Evolutionary conservation across 2,888 invertebrate genomes (phyloP), one percentile per base, ranked within the genome.

Genomic region (Sabatieria punctata): DNA sequence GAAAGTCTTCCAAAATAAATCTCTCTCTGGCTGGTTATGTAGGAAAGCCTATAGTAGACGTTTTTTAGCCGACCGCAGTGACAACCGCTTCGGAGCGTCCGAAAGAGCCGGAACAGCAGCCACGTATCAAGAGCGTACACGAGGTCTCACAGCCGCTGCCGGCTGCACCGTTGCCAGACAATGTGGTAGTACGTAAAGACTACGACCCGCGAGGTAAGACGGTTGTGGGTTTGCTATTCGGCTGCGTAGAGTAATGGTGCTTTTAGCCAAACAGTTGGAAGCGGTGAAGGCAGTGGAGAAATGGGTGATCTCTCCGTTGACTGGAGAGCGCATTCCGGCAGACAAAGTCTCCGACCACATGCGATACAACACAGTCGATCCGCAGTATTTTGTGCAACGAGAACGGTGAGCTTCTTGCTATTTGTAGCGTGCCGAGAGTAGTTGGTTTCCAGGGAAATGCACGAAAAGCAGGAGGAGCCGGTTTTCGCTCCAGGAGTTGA

Each of bases 261-360:
- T 18, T 42, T 41, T 30, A 19, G 37, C 23, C 23, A 47, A 33
- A 33, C 37, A 13, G 11, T 3, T n/a, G 30, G 35, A 11, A 4
- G 36, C 33, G 22, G 13, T 21, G 33, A 41, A 38, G 15, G 25
- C 46, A 1, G 38, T 42, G 23, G 57, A 60, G 27, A 56, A 89
- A 63, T 95, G 80, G 73, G 77, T 95, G 45, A 86, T 97, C 52
- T 97, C 95, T 1, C 97, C 95, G 0, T 85, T 99, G 62, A 99
- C 95, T 1, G 93, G 93, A 35, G 95, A 97, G 68, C 80, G 83
- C 66, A 91, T 99, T 59, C 89, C 89, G 0, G 91, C 91, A 0
- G 85, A 83, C 62, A 91, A 97, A 70, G 83, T 97, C 49, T 88
- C 88, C 49, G 91, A 97, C 60, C 97, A 99, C 70, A 86, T 99